Conservation (phyloP, 2,797 vertebrate species). For the Myotis planiceps region DNA sequence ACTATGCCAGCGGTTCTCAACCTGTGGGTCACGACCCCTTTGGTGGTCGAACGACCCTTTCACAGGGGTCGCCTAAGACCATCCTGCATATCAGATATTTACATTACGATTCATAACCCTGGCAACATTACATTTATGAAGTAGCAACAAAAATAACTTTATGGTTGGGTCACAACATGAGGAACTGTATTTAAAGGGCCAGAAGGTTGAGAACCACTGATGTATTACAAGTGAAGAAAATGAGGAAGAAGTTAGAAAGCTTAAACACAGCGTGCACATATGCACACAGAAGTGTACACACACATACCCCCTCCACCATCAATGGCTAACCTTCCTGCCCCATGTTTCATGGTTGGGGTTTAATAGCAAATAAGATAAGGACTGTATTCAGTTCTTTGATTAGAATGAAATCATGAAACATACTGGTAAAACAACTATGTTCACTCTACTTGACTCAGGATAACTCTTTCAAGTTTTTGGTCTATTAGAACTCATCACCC, state of each 20-base stretch:
- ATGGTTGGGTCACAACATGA: too few species aligned
- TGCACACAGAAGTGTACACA: neutral
- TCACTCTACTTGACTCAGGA: neutral
- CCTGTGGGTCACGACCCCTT: too few species aligned
- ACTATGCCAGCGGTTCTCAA: too few species aligned
- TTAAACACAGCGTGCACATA: neutral
- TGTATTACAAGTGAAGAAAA: conserved; percentile 61
- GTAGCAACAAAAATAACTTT: too few species aligned
- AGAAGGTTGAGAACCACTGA: neutral
- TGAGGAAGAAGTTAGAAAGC: conserved; percentile 9
- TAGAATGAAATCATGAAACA: conserved; percentile 18
- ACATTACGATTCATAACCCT: too few species aligned
- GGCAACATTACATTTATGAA: too few species aligned
- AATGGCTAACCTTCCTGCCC: neutral
- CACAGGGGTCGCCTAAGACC: too few species aligned
- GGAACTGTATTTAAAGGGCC: too few species aligned
- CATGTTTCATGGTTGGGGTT: neutral
- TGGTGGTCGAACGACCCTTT: too few species aligned
- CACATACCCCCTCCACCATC: neutral
- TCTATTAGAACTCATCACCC: neutral
- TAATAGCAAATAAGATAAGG: neutral
- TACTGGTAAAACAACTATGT: neutral
- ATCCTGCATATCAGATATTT: too few species aligned
- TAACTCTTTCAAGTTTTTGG: neutral
- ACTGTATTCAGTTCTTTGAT: neutral